Base-by-base conservation (phyloP, 2,888 invertebrate genomes). In the Drosophila recens region DNA sequence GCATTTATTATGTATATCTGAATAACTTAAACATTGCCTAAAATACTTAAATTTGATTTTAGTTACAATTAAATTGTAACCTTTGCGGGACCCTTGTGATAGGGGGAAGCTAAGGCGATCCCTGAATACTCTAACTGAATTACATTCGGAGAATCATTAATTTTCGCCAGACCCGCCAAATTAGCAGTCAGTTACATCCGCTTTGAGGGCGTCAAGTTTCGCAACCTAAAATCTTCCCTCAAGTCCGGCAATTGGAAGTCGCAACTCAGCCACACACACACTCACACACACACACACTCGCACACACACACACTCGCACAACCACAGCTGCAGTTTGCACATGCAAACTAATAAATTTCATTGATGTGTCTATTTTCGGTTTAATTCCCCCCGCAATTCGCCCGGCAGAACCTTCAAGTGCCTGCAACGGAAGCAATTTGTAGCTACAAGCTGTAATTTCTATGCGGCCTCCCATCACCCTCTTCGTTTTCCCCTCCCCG, bases 341-440 rank as follows among this genome's bases (percentile, higher is more conserved):
- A 90, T 90, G 90, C 91, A 86, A 90, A 83, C 88, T 84, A 90
- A 83, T 83, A 83, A 90, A 90, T 90, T 90, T 90, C 78, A 90
- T 90, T 90, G 91, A 90, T 91, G 90, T 90, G 90, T 90, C 91
- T 91, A 91, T 90, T 91, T 90, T 90, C 71, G 74, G 80, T 45
- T 63, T 58, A 20, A 20, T 42, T 20, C 45, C 51, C 33, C 34
- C 30, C 30, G 54, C 46, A 20, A 23, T 15, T 15, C 30, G 38
- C 33, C 36, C 54, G 43, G 56, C 45, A 57, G 67, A 67, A 58
- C 77, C 80, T 66, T 77, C 57, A 80, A 82, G 85, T 78, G 80
- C 78, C 83, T 80, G 87, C 84, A 87, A 76, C 90, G 90, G 90
- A 90, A 90, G 90, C 87, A 90, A 90, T 90, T 90, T 90, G 90